Evolutionary conservation across 2,113 vertebrate species (phyloP), one percentile per base, ranked within the genome.

Genomic region (Aramus guarauna): DNA sequence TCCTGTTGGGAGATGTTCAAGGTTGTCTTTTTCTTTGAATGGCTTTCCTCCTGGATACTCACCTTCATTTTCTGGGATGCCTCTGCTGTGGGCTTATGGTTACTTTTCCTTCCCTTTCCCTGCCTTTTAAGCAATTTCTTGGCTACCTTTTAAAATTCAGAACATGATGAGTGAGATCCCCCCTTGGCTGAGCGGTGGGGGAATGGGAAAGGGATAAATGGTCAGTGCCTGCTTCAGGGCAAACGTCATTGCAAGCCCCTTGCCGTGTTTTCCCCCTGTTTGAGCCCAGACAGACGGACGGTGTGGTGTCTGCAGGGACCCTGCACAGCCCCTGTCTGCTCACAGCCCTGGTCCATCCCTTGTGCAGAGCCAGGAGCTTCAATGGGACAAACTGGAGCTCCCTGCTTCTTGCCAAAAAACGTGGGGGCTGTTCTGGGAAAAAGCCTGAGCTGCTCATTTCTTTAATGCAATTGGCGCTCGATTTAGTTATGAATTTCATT

Each of bases 211-310:
- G 41, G 47, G 58, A 53, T 45, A 76, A 63, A 71, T 5, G 50
- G 12, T 34, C 0, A 0, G 55, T 81, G 48, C 23, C 32, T n/a
- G 53, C 39, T 75, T 30, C 47, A 30, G 45, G 26, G 34, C 18
- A 30, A 72, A 5, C 11, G 24, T 19, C 53, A 15, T 34, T 20
- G 3, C 21, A 14, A 45, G 32, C 7, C 19, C 48, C 26, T 41
- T 3, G 0, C 1, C 0, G 23, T 16, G 34, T 3, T 12, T 80
- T 41, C 12, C 45, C 8, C 10, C 20, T 7, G 3, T 55, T 23
- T 41, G 24, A 92, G 27, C 12, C 23, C 43, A 76, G 77, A 64
- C 64, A 76, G 45, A 77, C 0, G 11, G 66, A 41, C 0, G 0
- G 1, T 2, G 26, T 0, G 5, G 39, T 56, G 32, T 82, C 76